Percentiles rank a stretch among this genome's conserved stretches.
Conservation (phyloP, 2,888 invertebrate genomes). For the Thereva nobilitata region DNA sequence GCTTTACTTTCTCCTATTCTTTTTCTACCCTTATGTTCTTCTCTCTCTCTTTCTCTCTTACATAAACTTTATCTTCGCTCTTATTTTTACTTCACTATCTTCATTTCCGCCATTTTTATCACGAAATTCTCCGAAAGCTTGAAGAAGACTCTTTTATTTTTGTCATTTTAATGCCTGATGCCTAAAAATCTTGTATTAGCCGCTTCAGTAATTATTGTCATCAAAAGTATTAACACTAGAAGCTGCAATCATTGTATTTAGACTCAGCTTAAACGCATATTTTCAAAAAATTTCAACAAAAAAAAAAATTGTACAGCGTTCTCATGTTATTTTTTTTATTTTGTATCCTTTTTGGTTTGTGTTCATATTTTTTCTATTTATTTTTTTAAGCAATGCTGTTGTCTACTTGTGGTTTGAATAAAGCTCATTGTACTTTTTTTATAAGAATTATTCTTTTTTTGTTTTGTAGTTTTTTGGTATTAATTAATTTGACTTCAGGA, state of each 20-base stretch:
- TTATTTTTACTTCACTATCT: too few species aligned
- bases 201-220: slow-evolving; percentile 7
- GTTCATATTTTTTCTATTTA: slow-evolving; percentile 6
- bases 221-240: neutral
- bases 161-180: neutral
- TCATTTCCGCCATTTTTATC: too few species aligned
- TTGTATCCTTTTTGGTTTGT: slow-evolving; percentile 3
- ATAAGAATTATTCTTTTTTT: slow-evolving; percentile 9
- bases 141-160: neutral
- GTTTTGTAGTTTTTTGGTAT: neutral
- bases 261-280: slow-evolving; percentile 8
- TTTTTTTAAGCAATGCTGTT: slow-evolving; percentile 30
- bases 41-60: neutral
- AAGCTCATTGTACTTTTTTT: slow-evolving; percentile 21
- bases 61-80: neutral
- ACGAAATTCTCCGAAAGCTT: neutral
- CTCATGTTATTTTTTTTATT: slow-evolving; percentile 16
- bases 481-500: neutral
- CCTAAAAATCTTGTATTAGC: neutral
- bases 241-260: slow-evolving; percentile 5
- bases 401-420: slow-evolving; percentile 26
- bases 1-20: neutral
- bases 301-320: neutral
- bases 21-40: slow-evolving; percentile 1
- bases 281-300: neutral